Percentiles rank a stretch among this genome's conserved stretches.
phyloP scores from a whole-genome alignment of 2,888 invertebrate genomes.

The Vannuccia rotundouncinata region DNA sequence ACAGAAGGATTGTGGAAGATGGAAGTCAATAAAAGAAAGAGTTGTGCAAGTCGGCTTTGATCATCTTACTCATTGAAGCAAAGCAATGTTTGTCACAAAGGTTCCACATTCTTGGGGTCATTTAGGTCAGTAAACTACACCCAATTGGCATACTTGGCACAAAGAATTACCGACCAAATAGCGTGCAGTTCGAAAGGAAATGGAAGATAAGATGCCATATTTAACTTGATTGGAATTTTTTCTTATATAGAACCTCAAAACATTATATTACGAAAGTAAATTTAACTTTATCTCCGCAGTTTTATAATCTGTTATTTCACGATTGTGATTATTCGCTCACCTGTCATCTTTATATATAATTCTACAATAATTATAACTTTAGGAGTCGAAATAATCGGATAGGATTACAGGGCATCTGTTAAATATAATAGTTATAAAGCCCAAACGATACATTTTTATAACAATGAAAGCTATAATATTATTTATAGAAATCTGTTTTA shows the following conservation, averaged over 20 bases:
- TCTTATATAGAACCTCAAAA: no score
- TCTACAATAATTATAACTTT: neutral
- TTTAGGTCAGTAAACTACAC: neutral
- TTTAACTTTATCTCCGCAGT: no score
- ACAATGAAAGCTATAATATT: no score
- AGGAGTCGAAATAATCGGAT: neutral
- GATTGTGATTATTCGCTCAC: neutral
- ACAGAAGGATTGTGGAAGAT: neutral
- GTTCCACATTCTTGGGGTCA: neutral
- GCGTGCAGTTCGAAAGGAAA: neutral
- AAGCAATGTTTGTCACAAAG: neutral
- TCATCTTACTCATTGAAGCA: neutral
- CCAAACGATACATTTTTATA: neutral
- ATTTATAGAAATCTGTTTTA: no score
- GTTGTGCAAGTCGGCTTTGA: neutral
- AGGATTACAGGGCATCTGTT: neutral
- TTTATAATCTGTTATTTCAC: no score
- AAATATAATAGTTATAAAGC: neutral
- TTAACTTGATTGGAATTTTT: no score
- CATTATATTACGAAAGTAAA: no score
- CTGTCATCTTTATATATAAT: neutral
- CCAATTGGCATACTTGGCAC: neutral
- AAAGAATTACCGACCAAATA: neutral
- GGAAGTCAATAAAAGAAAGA: neutral
- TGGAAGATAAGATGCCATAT: no score